Percentiles rank a stretch among this genome's conserved stretches.
These are phyloP conservation scores for Crocuta crocuta DNA, from an alignment of 2,113 vertebrate species.

Conservation along the genomic window DNA sequence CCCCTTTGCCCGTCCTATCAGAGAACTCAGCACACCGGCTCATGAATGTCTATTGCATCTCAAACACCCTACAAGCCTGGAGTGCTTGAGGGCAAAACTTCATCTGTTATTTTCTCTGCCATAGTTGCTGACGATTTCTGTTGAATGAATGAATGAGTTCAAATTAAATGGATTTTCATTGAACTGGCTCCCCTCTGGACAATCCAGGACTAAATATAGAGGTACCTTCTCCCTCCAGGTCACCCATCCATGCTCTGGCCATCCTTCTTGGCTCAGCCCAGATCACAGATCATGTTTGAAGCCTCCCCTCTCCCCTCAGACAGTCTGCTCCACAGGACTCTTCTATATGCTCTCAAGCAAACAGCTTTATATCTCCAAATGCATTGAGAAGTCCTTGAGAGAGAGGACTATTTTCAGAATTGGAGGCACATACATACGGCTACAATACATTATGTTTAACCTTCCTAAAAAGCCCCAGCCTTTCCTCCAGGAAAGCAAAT, in stretches of 20 bases:
- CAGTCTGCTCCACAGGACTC: neutral
- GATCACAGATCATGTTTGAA: neutral
- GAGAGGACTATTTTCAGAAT: neutral
- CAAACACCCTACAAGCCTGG: neutral
- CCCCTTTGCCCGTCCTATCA: neutral
- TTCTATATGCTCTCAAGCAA: neutral
- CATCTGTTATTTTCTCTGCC: neutral
- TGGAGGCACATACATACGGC: neutral
- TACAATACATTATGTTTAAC: neutral
- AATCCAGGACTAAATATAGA: neutral
- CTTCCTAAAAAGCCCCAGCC: neutral
- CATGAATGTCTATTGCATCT: neutral
- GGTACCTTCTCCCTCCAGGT: neutral
- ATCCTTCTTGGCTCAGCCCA: neutral
- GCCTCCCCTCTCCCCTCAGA: neutral
- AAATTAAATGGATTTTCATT: neutral
- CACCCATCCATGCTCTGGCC: neutral
- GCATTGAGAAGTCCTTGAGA: neutral
- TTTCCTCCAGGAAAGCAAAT: neutral
- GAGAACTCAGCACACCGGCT: neutral
- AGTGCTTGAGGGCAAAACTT: neutral
- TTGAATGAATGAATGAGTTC: neutral
- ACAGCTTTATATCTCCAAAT: neutral
- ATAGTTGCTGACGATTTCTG: neutral
- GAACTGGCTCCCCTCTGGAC: neutral